Evolutionary conservation across 1,140 invertebrate genomes (phyloP).

Genomic region (Trichonephila clavata): DNA sequence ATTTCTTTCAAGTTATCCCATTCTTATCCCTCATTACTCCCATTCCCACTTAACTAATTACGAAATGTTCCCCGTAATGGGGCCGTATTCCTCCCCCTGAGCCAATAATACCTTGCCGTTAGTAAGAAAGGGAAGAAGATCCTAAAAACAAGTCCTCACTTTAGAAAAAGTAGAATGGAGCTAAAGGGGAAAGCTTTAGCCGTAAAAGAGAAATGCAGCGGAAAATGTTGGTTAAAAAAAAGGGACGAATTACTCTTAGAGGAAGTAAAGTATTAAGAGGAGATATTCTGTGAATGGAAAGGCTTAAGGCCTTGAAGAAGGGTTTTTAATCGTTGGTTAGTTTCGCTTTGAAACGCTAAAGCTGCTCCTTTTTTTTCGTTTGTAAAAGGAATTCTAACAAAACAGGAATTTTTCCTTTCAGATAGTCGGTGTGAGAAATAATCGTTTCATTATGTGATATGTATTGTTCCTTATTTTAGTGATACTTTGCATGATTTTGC

Average conservation of each 20-base stretch:
- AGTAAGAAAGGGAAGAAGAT: background rate
- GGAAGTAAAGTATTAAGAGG: background rate
- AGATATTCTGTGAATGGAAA: background rate
- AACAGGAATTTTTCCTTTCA: background rate
- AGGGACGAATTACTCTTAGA: background rate
- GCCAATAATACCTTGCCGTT: background rate
- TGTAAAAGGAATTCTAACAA: background rate
- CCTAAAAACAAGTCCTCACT: slow-evolving; percentile 23
- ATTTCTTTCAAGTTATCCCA: background rate
- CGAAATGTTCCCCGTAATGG: background rate
- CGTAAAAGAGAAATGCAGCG: slow-evolving; percentile 15
- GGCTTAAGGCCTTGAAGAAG: slow-evolving; percentile 12
- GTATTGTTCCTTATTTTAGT: too few relatives aligned
- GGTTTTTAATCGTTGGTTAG: slow-evolving; percentile 44
- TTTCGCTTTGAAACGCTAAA: slow-evolving; percentile 33
- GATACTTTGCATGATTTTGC: too few relatives aligned
- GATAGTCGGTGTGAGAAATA: background rate
- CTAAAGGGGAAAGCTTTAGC: background rate
- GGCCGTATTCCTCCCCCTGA: background rate
- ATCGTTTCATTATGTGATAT: background rate
- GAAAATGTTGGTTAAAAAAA: slow-evolving; percentile 11
- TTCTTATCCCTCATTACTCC: background rate
- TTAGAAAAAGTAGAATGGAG: slow-evolving; percentile 1
- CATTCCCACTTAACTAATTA: slow-evolving; percentile 12
- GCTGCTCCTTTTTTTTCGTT: background rate